Base-by-base conservation (phyloP, 2,797 vertebrate genomes). In the Hyperoplus lanceolatus region DNA sequence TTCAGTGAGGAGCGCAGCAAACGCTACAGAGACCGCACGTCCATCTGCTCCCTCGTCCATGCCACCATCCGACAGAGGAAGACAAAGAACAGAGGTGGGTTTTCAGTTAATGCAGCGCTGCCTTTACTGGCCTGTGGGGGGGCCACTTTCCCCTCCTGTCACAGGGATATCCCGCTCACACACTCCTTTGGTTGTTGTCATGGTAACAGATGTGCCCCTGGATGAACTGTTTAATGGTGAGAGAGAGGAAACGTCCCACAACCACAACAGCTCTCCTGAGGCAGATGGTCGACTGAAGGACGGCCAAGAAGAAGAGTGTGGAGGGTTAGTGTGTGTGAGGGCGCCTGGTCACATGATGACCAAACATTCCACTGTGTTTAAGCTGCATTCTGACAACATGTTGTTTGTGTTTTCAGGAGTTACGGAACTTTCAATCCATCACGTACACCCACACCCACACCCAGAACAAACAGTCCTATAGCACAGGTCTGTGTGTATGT, bases 61-160 rank as follows among this genome's bases (percentile, higher is more conserved):
- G 95, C 96, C 56, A 97, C 97, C 64, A 97, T 98, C 77, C 96
- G 96, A 74, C 93, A 93, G 82, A 96, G 96, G 88, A 97, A 94
- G 86, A 58, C 87, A 0, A 95, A 90, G 70, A 90, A 81, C 58
- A 96, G 89, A 91, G 97, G 97, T 98, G 60, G 91, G 69, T 80
- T 41, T 57, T 53, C 70, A 11, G 12, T 53, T 36, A 41, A 60
- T 48, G 38, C 15, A 10, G 10, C 15, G 1, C 16, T 50, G 6
- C 49, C 41, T 1, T 61, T 4, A 38, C 48, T 13, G 43, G 9
- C 48, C 21, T 5, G 11, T 14, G 13, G 46, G 48, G 14, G 16
- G 45, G 49, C 66, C 73, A 65, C 56, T n/a, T n/a, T 11, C 7
- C 4, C 4, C 48, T 70, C 11, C 50, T 66, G 64, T 54, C 36